A percentile compares a stretch with the other conserved stretches of the same genome.
phyloP scores from a whole-genome alignment of 2,888 invertebrate genomes.

The Heliconius hortense region DNA sequence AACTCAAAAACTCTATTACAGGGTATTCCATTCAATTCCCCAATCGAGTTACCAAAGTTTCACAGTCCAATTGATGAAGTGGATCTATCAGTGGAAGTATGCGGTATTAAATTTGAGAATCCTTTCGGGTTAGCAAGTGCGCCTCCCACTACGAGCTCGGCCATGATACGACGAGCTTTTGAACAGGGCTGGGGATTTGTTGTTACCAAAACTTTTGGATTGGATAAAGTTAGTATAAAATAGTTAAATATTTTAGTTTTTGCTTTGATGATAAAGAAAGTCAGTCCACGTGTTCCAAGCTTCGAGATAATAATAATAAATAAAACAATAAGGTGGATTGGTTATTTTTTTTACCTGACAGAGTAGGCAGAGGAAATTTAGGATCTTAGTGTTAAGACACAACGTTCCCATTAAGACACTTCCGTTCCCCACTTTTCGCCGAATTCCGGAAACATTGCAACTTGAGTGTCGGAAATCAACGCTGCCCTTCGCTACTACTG shows the following conservation, averaged over 20 bases:
- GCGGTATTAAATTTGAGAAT: slow-evolving; percentile 96
- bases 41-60: slow-evolving; percentile 93
- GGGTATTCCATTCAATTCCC: slow-evolving; percentile 83
- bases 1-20: slow-evolving; percentile 49
- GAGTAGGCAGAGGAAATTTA: no score
- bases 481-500: no score
- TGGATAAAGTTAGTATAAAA: slow-evolving; percentile 89
- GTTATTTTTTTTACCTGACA: not conserved
- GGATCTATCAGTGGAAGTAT: slow-evolving; percentile 95
- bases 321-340: no score
- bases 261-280: no score
- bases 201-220: slow-evolving; percentile 97
- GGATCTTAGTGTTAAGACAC: no score
- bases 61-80: slow-evolving; percentile 96
- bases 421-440: no score
- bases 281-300: no score
- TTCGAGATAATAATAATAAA: no score
- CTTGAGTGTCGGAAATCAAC: no score
- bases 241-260: not conserved
- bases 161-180: slow-evolving; percentile 97
- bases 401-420: no score
- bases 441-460: no score
- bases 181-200: slow-evolving; percentile 98
- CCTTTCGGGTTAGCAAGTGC: slow-evolving; percentile 99
- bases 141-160: slow-evolving; percentile 95